Percentiles rank a stretch among this genome's conserved stretches.
phyloP scores from a whole-genome alignment of 1,140 invertebrate species.

The Rhopalosiphum padi region DNA sequence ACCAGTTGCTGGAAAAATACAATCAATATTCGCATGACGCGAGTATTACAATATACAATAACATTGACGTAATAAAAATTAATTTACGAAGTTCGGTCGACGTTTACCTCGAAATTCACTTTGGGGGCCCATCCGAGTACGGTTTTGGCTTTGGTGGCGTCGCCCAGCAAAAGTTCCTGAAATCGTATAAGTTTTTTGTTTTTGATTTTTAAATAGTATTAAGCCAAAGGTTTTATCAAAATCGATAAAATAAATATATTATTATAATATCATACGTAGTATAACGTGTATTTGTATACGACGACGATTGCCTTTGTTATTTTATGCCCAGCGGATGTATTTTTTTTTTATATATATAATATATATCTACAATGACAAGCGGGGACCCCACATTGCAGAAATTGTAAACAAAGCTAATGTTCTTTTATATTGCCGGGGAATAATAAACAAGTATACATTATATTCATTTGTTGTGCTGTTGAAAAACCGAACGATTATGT shows the following conservation, averaged over 20 bases:
- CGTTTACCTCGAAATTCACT: constrained; percentile 78
- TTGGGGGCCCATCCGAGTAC: constrained; percentile 88
- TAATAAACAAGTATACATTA: constrained; percentile 54
- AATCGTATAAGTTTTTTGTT: constrained; percentile 36
- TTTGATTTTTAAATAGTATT: constrained; percentile 23
- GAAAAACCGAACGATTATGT: constrained; percentile 54
- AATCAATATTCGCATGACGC: constrained; percentile 11
- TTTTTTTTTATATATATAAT: constrained; percentile 23
- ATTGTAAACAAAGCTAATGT: constrained; percentile 57
- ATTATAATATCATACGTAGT: constrained; percentile 13
- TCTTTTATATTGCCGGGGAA: constrained; percentile 53
- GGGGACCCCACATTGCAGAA: constrained; percentile 35
- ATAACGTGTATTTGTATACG: constrained; percentile 25
- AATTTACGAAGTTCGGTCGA: background rate
- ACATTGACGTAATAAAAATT: background rate
- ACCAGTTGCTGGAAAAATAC: constrained; percentile 77
- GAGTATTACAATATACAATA: background rate
- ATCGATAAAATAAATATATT: constrained; percentile 42
- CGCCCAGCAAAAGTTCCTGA: constrained; percentile 83
- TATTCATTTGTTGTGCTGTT: constrained; percentile 52
- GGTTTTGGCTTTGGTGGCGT: constrained; percentile 86
- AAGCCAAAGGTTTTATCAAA: constrained; percentile 21
- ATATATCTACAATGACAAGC: constrained; percentile 52
- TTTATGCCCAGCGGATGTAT: constrained; percentile 53
- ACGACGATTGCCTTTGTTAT: constrained; percentile 51